phyloP scores from a whole-genome alignment of 2,113 vertebrate species.

The Cervus canadensis region DNA sequence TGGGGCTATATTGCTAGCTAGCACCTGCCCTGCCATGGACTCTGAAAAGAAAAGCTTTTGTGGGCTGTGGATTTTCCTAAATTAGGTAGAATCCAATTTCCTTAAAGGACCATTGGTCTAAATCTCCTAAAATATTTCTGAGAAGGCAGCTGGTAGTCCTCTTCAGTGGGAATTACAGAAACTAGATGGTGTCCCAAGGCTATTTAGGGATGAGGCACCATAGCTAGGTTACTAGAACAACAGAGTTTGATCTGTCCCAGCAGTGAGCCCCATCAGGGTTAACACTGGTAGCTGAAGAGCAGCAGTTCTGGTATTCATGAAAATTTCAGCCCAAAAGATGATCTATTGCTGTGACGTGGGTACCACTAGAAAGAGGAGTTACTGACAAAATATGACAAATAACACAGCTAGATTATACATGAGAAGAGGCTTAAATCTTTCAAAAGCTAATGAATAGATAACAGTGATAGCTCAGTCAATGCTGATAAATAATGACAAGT shows the following conservation, averaged over 20 bases:
- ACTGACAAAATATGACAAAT: slow-evolving; percentile 58
- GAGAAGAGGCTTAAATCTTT: slow-evolving; percentile 48
- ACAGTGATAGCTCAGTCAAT: slow-evolving; percentile 39
- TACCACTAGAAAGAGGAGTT: slow-evolving; percentile 8
- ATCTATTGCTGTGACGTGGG: slow-evolving; percentile 23
- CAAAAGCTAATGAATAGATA: slow-evolving; percentile 58
- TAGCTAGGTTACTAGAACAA: not conserved
- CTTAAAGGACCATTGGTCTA: not conserved
- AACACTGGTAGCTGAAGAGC: not conserved
- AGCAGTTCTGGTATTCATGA: not conserved
- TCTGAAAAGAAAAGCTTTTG: not conserved
- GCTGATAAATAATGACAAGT: slow-evolving; percentile 54
- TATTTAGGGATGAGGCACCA: not conserved
- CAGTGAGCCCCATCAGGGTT: not conserved
- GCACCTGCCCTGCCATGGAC: not conserved
- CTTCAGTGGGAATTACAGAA: not conserved
- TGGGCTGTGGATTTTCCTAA: not conserved
- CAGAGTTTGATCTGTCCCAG: not conserved
- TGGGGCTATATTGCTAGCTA: not conserved
- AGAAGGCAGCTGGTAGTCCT: not conserved
- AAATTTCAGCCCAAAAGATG: slow-evolving; percentile 23
- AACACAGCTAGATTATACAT: slow-evolving; percentile 9
- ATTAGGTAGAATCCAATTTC: not conserved
- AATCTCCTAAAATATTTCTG: not conserved
- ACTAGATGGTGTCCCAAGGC: not conserved